Evolutionary conservation across 2,113 vertebrate genomes (phyloP).

Genomic region (Acrocephalus kingi): DNA sequence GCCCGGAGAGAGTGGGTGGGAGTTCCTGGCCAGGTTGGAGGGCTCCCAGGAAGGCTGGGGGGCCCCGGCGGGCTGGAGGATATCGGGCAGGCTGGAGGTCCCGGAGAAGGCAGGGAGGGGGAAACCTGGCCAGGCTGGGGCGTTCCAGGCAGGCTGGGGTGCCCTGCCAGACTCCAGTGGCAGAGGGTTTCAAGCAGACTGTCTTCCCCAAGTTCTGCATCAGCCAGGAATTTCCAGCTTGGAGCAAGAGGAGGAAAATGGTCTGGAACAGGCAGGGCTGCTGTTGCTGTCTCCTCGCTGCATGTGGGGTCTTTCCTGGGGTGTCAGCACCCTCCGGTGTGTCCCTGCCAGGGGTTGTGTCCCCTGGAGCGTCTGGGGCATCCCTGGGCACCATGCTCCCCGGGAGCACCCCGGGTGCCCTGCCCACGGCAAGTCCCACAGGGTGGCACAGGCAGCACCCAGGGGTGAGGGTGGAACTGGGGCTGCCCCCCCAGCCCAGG

Average conservation of each 20-base stretch:
- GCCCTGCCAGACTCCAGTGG: not conserved
- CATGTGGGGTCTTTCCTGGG: not conserved
- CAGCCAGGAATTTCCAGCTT: not conserved
- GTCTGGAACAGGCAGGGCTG: not conserved
- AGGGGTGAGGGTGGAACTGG: not conserved
- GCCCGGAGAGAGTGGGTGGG: not conserved
- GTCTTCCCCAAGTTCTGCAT: too few relatives aligned
- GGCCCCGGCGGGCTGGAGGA: not conserved
- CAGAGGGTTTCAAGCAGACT: too few relatives aligned
- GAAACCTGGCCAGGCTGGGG: not conserved
- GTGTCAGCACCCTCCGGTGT: not conserved
- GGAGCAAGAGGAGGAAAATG: not conserved
- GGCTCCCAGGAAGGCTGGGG: not conserved
- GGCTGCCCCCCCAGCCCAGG: not conserved
- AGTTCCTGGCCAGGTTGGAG: not conserved
- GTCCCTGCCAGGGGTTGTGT: not conserved
- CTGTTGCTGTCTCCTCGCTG: too few relatives aligned
- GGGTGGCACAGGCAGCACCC: not conserved
- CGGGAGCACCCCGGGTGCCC: rapidly evolving
- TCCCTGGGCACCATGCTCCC: not conserved
- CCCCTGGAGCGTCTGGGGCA: not conserved
- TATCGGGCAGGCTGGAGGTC: not conserved
- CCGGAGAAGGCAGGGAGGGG: not conserved
- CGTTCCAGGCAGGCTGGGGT: not conserved
- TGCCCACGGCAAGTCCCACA: not conserved